A percentile compares a stretch with the other conserved stretches of the same genome.
Conservation (phyloP, 2,797 vertebrate genomes). For the Pygocentrus nattereri region DNA sequence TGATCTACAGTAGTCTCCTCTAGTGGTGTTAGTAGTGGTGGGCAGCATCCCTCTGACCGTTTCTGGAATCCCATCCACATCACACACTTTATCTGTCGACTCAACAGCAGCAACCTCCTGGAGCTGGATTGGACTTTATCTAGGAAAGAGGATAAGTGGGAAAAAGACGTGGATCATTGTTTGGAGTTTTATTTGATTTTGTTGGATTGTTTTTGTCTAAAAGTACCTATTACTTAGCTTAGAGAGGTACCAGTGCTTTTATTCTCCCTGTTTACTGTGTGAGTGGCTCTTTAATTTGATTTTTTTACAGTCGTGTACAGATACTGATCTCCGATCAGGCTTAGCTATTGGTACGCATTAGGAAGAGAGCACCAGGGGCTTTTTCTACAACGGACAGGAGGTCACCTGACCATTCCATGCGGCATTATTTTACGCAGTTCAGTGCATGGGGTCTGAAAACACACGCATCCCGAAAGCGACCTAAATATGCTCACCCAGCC, state of each 20-base stretch:
- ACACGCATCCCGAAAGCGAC: conserved; percentile 64
- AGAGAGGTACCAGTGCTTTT: conserved; percentile 68
- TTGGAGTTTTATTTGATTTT: conserved; percentile 66
- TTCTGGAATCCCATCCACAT: conserved; percentile 35
- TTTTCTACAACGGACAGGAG: conserved; percentile 69
- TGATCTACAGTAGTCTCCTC: conserved; percentile 36
- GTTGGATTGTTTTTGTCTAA: conserved; percentile 61
- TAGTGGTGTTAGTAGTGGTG: conserved; percentile 54
- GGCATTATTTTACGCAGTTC: conserved; percentile 75
- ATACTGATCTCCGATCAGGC: conserved; percentile 67
- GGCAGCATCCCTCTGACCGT: conserved; percentile 41
- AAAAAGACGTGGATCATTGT: conserved; percentile 52
- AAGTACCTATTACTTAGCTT: conserved; percentile 65
- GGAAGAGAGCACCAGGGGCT: conserved; percentile 59
- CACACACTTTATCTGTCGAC: conserved; percentile 23
- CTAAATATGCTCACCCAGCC: conserved; percentile 68
- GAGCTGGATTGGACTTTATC: conserved; percentile 52
- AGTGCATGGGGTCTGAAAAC: conserved; percentile 80
- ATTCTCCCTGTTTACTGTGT: conserved; percentile 66
- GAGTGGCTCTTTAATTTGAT: conserved; percentile 8
- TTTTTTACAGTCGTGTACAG: conserved; percentile 73
- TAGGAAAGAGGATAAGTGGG: conserved; percentile 31
- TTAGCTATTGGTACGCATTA: conserved; percentile 49
- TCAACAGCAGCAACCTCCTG: conserved; percentile 59
- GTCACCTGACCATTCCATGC: conserved; percentile 69